Conservation (phyloP, 1,140 invertebrate species). For the Rhysida immarginata region DNA sequence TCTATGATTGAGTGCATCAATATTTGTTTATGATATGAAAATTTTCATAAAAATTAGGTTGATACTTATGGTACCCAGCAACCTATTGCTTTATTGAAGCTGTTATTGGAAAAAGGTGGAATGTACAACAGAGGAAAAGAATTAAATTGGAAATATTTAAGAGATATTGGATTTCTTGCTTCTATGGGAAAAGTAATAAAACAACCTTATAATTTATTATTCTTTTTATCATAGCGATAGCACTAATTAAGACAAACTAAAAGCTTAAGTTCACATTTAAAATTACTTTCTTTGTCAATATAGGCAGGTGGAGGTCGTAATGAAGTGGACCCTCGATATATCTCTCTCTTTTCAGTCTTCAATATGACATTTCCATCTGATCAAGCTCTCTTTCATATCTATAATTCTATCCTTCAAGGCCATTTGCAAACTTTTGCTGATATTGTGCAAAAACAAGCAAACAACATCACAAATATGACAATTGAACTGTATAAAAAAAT, state of each 20-base stretch:
- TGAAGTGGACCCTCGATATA: slow-evolving; percentile 72
- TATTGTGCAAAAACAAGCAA: slow-evolving; percentile 44
- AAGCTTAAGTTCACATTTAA: too few relatives aligned
- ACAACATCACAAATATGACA: slow-evolving; percentile 55
- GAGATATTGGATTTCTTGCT: slow-evolving; percentile 60
- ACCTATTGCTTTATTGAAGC: slow-evolving; percentile 72
- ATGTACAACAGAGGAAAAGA: slow-evolving; percentile 79
- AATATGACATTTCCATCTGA: slow-evolving; percentile 68
- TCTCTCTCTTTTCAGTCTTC: slow-evolving; percentile 72
- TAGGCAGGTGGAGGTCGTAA: slow-evolving; percentile 64
- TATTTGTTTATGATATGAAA: too few relatives aligned
- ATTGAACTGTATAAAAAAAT: slow-evolving; percentile 67
- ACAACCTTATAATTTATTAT: too few relatives aligned
- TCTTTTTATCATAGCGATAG: too few relatives aligned
- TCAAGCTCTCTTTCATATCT: slow-evolving; percentile 31
- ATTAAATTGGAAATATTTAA: slow-evolving; percentile 71
- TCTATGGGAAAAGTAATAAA: slow-evolving; percentile 48
- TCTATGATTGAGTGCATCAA: too few relatives aligned
- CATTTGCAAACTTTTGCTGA: slow-evolving; percentile 52
- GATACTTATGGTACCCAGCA: slow-evolving; percentile 82
- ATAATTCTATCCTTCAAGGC: slow-evolving; percentile 58
- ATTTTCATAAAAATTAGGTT: slow-evolving; percentile 25
- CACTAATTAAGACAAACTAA: too few relatives aligned
- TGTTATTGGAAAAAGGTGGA: slow-evolving; percentile 67
- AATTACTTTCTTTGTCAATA: neutral